Base-by-base conservation (phyloP, 2,797 vertebrate genomes). In the Micrastur ruficollis region DNA sequence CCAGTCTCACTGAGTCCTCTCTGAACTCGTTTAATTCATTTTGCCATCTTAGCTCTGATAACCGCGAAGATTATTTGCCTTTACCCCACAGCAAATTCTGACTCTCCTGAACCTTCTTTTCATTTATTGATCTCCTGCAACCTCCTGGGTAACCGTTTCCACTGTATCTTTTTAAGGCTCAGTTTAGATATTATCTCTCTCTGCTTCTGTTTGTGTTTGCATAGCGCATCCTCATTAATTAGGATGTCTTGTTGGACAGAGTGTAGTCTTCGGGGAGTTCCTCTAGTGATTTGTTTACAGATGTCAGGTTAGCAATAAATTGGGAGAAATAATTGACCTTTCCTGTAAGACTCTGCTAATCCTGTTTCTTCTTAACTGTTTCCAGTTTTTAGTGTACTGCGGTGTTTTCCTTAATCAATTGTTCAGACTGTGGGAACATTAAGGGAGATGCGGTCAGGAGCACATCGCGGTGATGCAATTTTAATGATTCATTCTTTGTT, bases 321-420 rank as follows among this genome's bases (percentile, higher is more conserved):
- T 67, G 94, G 80, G 80, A 89, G 88, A 83, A 96, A 95, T 95
- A 95, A 97, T 93, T 96, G 97, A 97, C 95, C 97, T 97, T 95
- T 94, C 90, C 91, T 93, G 76, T 90, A 94, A 96, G 88, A 67
- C 90, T 90, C 94, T 71, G 83, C 89, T 95, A 97, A 97, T 95
- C 86, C 83, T 96, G 86, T 95, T 95, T 82, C 88, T 94, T 84
- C 76, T 90, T 85, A 96, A 94, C 88, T 2, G 12, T 90, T 96
- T 93, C 91, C 74, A 95, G 80, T 96, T 92, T 89, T 94, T 36
- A 55, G 66, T 38, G 90, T 92, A 65, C 93, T 46, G 47, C 2
- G 0, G 70, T 80, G 90, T 78, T 95, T 96, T 73, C 34, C 88
- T 76, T 86, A 97, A 96, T 96, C 96, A 95, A 93, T 95, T 95